Evolutionary conservation across 1,140 invertebrate genomes (phyloP).

Genomic region (Trichonephila clavata): DNA sequence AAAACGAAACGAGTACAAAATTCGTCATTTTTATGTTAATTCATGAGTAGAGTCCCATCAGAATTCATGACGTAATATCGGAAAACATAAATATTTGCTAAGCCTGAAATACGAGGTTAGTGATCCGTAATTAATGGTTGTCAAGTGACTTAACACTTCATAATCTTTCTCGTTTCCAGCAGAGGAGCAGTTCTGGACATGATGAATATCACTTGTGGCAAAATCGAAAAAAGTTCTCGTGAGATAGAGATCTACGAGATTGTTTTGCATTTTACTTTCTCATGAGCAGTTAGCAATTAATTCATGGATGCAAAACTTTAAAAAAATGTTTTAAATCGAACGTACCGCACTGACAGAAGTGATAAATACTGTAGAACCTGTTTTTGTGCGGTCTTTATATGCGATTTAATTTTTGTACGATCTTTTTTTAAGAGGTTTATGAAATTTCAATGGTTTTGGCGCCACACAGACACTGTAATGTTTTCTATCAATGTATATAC

Average conservation of each 20-base stretch:
- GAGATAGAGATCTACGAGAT: background rate
- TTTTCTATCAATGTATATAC: too few relatives aligned
- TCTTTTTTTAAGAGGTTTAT: too few relatives aligned
- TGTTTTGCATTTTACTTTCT: background rate
- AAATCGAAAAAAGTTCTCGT: conserved; percentile 6
- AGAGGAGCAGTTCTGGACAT: background rate
- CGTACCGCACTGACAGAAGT: too few relatives aligned
- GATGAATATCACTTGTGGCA: conserved; percentile 30
- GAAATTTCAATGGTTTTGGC: too few relatives aligned
- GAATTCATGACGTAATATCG: background rate
- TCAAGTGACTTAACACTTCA: conserved; percentile 24
- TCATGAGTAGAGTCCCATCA: background rate
- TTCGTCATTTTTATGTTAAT: background rate
- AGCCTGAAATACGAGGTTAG: conserved; percentile 14
- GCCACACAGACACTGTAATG: too few relatives aligned
- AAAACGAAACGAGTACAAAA: background rate
- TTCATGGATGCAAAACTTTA: background rate
- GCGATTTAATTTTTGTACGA: too few relatives aligned
- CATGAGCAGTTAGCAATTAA: background rate
- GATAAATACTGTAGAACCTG: too few relatives aligned
- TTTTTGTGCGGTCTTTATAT: too few relatives aligned
- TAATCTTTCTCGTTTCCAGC: background rate
- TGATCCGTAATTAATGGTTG: conserved; percentile 47
- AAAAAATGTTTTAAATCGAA: too few relatives aligned
- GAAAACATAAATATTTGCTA: conserved; percentile 49